These are phyloP conservation scores for Drosophila auraria DNA, from an alignment of 1,140 invertebrate genomes.

Conservation along the genomic window DNA sequence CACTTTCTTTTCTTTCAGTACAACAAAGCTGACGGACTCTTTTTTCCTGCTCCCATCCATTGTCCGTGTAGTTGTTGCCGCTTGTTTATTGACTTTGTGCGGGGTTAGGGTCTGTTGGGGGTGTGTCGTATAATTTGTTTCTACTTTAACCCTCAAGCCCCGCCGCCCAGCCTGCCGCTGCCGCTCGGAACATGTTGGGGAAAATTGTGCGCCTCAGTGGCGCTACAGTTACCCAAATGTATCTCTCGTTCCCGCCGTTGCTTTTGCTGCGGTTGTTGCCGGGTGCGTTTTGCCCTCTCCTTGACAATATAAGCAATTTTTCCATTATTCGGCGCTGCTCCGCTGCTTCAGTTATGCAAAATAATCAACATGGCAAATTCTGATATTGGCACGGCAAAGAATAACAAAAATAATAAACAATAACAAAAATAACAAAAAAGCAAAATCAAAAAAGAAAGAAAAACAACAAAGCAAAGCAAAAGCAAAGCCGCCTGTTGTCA, in stretches of 20 bases:
- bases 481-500: slow-evolving; percentile 57
- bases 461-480: slow-evolving; percentile 16
- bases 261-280: slow-evolving; percentile 17
- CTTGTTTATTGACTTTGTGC: slow-evolving; percentile 80
- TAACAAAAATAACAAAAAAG: slow-evolving; percentile 23
- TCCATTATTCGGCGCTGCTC: slow-evolving; percentile 38
- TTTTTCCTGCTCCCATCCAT: slow-evolving; percentile 43
- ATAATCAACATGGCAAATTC: slow-evolving; percentile 54
- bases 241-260: slow-evolving; percentile 11
- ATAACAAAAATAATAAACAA: slow-evolving; percentile 47
- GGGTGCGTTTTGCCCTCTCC: slow-evolving; percentile 41
- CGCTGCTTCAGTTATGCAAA: slow-evolving; percentile 55
- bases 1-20: neutral
- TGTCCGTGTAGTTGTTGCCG: slow-evolving; percentile 52
- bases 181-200: slow-evolving; percentile 43
- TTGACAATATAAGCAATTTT: slow-evolving; percentile 56
- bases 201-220: slow-evolving; percentile 79
- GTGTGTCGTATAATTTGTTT: slow-evolving; percentile 81
- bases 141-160: slow-evolving; percentile 65
- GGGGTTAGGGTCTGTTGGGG: slow-evolving; percentile 51
- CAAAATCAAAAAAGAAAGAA: slow-evolving; percentile 7
- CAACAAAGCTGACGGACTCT: slow-evolving; percentile 62
- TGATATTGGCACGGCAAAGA: slow-evolving; percentile 52
- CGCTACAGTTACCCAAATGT: slow-evolving; percentile 56
- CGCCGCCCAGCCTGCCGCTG: neutral